Evolutionary conservation across 2,797 vertebrate species (phyloP), one percentile per base, ranked within the genome.

Genomic region (Phrynocephalus guinanensis): DNA sequence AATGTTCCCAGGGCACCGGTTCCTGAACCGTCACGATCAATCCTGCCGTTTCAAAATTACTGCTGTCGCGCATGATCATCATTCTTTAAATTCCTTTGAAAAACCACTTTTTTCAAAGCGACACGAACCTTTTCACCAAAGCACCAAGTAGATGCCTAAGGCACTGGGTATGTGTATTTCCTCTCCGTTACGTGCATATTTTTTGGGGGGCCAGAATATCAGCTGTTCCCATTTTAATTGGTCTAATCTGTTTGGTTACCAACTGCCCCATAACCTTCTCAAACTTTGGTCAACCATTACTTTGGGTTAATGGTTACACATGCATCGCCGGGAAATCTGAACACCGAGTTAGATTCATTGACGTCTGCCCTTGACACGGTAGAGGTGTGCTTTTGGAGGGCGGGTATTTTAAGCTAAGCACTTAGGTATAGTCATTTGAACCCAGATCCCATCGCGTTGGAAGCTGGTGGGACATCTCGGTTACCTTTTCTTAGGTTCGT

Each of bases 321-420:
- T 0, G 52, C 52, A 56, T 56, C 52, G 52, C 52, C 11, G 10
- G 0, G 0, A 1, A 75, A 87, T 71, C 16, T 38, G 88, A 75
- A 87, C 83, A 86, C 83, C 50, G 8, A 88, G 87, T 87, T 44
- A 9, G 2, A 4, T 85, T 60, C 6, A 0, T 4, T 10, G 87
- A 11, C 89, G 75, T 52, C 72, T 86, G 66, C 89, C 91, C 3
- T 0, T 9, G 4, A 28, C 60, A 88, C 88, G 89, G 94, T 76
- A 66, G 80, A 66, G 28, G 0, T 88, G 89, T 93, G 94, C 93
- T 94, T 93, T 78, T 67, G 91, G 86, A 94, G 93, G 87, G 91
- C 0, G n/a, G 96, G 96, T 93, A 93, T 50, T 94, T 90, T 52
- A 88, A 93, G 76, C 91, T 72, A 94, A 96, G 96, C 96, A 93